Evolutionary conservation across 2,888 invertebrate species (phyloP).

Genomic region (Prenolepis imparis): DNA sequence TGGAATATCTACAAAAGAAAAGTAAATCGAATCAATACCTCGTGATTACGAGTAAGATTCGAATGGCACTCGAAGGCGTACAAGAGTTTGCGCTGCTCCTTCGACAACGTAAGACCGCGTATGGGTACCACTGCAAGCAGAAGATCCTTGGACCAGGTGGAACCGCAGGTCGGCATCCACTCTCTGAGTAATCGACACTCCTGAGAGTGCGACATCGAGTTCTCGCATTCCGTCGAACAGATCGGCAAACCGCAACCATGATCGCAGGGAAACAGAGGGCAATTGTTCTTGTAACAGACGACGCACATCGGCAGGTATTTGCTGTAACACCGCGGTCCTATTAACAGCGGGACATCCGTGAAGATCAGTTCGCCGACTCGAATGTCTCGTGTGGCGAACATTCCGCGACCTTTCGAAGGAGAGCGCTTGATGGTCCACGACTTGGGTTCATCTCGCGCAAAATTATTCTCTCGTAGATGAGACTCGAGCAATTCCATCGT

Average conservation of each 20-base stretch:
- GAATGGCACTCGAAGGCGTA: slow-evolving; percentile 87
- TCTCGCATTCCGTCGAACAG: slow-evolving; percentile 90
- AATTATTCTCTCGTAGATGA: slow-evolving; percentile 73
- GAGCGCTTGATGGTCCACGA: slow-evolving; percentile 89
- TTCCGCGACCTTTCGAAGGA: slow-evolving; percentile 90
- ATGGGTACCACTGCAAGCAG: slow-evolving; percentile 86
- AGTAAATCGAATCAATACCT: slow-evolving; percentile 83
- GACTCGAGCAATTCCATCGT: slow-evolving; percentile 70
- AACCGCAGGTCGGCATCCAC: slow-evolving; percentile 87
- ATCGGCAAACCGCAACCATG: slow-evolving; percentile 90
- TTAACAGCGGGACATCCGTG: slow-evolving; percentile 90
- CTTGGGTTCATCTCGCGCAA: slow-evolving; percentile 55
- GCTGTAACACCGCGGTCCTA: slow-evolving; percentile 90
- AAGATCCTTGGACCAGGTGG: slow-evolving; percentile 83
- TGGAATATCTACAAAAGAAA: neutral
- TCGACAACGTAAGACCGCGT: slow-evolving; percentile 84
- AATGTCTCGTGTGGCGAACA: slow-evolving; percentile 91
- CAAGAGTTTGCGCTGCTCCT: slow-evolving; percentile 87
- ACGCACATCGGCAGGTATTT: slow-evolving; percentile 88
- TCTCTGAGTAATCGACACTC: slow-evolving; percentile 90
- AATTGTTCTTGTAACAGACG: slow-evolving; percentile 88
- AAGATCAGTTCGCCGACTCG: slow-evolving; percentile 90
- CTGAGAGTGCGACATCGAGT: slow-evolving; percentile 87
- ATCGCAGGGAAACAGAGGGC: slow-evolving; percentile 87
- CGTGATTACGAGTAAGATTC: slow-evolving; percentile 88